Conservation (phyloP, 2,888 invertebrate genomes). For the Sylvicola fuscatus region DNA sequence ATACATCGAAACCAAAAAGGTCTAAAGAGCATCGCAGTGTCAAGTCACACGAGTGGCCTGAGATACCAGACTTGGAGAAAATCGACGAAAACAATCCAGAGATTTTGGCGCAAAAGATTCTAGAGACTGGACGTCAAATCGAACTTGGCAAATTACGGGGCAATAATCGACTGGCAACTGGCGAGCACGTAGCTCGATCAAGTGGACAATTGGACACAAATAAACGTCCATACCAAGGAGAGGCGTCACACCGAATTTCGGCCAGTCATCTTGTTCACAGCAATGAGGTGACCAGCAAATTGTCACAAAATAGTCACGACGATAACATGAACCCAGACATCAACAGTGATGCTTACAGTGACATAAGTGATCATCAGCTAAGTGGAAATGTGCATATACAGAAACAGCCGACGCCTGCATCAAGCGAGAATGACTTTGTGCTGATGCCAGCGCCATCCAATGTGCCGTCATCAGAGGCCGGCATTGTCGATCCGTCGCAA, state of each 20-base stretch:
- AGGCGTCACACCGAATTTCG: no score
- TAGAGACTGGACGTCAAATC: conserved; percentile 75
- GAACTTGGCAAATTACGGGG: conserved; percentile 53
- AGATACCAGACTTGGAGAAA: conserved; percentile 73
- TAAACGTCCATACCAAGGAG: no score
- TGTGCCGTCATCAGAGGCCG: not conserved
- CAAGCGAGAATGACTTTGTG: conserved; percentile 14
- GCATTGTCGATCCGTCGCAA: not conserved
- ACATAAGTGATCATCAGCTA: not conserved
- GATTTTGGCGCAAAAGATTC: conserved; percentile 69
- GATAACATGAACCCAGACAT: not conserved
- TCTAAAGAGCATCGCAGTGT: conserved; percentile 31
- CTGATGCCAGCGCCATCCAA: conserved; percentile 22
- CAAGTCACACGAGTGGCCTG: conserved; percentile 79
- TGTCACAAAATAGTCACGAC: conserved; percentile 16
- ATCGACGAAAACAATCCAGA: conserved; percentile 86
- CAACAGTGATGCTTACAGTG: not conserved
- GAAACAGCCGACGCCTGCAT: conserved; percentile 4
- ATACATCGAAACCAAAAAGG: no score
- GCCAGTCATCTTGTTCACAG: no score
- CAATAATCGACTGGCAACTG: conserved; percentile 8
- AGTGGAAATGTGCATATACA: not conserved
- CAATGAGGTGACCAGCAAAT: no score
- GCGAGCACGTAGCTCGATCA: conserved; percentile 20
- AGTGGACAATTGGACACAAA: conserved; percentile 23